phyloP scores from a whole-genome alignment of 2,888 invertebrate species.

The Tupiocoris notatus region DNA sequence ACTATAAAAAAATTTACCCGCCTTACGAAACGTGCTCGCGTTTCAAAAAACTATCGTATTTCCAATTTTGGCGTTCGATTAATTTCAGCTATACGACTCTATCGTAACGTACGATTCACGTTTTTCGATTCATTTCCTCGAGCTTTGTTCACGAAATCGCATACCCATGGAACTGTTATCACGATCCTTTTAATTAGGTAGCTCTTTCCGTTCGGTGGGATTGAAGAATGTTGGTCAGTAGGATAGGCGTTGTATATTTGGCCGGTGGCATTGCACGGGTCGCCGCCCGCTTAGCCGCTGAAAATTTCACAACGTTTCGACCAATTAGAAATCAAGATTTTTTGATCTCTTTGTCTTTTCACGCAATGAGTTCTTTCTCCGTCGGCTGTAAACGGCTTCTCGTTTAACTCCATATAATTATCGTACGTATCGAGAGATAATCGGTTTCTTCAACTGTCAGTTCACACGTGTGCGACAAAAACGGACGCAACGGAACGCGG shows the following conservation, averaged over 20 bases:
- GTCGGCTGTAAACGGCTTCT: neutral
- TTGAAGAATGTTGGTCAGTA: neutral
- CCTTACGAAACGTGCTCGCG: too few relatives aligned
- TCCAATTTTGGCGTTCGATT: too few relatives aligned
- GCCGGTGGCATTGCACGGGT: neutral
- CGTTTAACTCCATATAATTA: neutral
- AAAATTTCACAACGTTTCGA: neutral
- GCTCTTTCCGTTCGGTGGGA: neutral
- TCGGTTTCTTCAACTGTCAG: too few relatives aligned
- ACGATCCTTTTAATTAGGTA: neutral
- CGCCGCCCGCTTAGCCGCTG: neutral
- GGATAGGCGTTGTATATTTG: neutral
- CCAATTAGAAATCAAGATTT: neutral
- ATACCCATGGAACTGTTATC: neutral
- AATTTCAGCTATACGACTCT: too few relatives aligned
- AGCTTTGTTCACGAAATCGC: too few relatives aligned
- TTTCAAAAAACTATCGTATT: too few relatives aligned
- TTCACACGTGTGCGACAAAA: too few relatives aligned
- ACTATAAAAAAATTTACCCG: too few relatives aligned
- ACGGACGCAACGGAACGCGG: too few relatives aligned
- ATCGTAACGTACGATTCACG: too few relatives aligned
- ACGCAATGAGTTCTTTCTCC: neutral
- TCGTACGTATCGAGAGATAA: too few relatives aligned
- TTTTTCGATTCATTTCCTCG: too few relatives aligned
- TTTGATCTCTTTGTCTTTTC: neutral